phyloP scores from a whole-genome alignment of 2,113 vertebrate species.

The Nyctereutes procyonoides region DNA sequence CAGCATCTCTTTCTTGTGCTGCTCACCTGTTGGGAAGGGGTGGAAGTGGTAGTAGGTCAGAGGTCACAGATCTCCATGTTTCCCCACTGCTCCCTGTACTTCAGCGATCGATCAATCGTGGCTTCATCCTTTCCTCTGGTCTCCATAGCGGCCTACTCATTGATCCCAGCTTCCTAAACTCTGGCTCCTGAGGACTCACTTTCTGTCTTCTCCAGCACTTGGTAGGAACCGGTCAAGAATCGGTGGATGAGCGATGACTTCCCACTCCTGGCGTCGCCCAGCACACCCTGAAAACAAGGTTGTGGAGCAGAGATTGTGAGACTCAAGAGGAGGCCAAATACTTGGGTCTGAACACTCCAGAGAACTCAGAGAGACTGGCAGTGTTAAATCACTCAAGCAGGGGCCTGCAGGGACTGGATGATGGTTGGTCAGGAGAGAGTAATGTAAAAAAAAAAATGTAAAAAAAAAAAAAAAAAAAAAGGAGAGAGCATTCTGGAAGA shows the following conservation, averaged over 20 bases:
- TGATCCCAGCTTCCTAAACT: neutral
- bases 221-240: constrained; percentile 96
- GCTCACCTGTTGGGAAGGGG: constrained; percentile 87
- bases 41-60: neutral
- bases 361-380: neutral
- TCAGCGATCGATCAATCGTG: neutral
- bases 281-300: constrained; percentile 89
- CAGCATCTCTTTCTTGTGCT: constrained; percentile 96
- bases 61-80: neutral
- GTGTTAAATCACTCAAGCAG: neutral
- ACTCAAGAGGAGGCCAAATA: neutral
- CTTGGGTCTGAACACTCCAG: neutral
- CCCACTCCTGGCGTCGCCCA: constrained; percentile 93
- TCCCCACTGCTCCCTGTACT: neutral
- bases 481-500: neutral
- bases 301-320: constrained; percentile 16
- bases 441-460: neutral
- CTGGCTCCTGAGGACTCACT: constrained; percentile 85
- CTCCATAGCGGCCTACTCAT: neutral
- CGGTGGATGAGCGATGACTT: constrained; percentile 95
- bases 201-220: constrained; percentile 92
- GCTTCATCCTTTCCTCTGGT: neutral
- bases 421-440: neutral
- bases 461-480: neutral
- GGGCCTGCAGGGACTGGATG: neutral